phyloP scores from a whole-genome alignment of 1,140 invertebrate genomes.

The Drosophila lacertosa region DNA sequence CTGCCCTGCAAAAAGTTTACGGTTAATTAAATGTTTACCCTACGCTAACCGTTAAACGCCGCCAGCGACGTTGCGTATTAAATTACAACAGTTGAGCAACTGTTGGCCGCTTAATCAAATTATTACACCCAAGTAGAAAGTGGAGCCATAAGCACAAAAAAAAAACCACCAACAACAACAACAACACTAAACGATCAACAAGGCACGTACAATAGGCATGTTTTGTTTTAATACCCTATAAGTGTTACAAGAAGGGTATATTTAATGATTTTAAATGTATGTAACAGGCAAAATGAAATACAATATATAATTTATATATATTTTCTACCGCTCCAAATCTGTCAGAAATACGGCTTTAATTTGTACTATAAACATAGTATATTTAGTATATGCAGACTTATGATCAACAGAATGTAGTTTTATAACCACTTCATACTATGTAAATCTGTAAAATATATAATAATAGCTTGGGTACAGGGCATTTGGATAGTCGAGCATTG shows the following conservation, averaged over 20 bases:
- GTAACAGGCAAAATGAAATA: no score
- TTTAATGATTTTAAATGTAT: neutral
- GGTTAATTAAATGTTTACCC: conserved; percentile 79
- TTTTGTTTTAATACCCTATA: neutral
- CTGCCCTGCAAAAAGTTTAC: conserved; percentile 66
- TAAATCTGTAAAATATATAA: no score
- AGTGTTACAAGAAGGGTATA: neutral
- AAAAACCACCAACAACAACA: no score
- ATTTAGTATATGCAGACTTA: no score
- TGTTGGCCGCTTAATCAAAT: conserved; percentile 70
- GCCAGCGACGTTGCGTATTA: conserved; percentile 53
- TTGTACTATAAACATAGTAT: no score
- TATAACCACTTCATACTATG: no score
- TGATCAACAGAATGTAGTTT: no score
- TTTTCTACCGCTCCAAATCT: no score
- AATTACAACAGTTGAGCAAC: conserved; percentile 61
- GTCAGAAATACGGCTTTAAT: no score
- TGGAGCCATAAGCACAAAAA: conserved; percentile 6
- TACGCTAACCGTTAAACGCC: conserved; percentile 48
- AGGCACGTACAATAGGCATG: conserved; percentile 25
- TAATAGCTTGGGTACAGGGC: no score
- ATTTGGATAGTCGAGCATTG: no score
- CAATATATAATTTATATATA: no score
- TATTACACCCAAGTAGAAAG: conserved; percentile 56
- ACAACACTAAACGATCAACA: conserved; percentile 17